Base-by-base conservation (phyloP, 1,140 invertebrate genomes). In the Zophobas morio region DNA sequence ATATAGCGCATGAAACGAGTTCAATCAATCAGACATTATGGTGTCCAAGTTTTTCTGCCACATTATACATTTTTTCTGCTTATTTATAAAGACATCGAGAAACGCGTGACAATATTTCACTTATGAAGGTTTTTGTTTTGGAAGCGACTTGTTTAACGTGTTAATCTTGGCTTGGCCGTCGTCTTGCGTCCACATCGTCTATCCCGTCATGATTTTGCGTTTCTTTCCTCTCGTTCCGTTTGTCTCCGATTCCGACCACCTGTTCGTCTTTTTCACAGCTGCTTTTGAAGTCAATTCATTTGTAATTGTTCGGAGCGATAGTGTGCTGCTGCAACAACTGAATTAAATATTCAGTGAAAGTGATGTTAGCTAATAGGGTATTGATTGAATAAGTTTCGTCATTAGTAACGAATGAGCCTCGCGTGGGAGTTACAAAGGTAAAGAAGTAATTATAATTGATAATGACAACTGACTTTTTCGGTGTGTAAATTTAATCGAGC, bases 31-130 rank as follows among this genome's bases (percentile, higher is more conserved):
- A 78, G 73, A 70, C 71, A 74, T 74, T 40, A 42, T 32, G 46
- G 35, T 74, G 54, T 34, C 42, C 34, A 60, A 36, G 71, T 73
- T 73, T 73, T 63, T 51, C 20, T 39, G n/a, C 32, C 2, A 54
- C 57, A 46, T 66, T 63, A 37, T 60, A 36, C 33, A 72, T 42
- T 60, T 56, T 75, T 75, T 75, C 47, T 34, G 3, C 51, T 78
- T 54, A 71, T 75, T 75, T 63, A 75, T 75, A 60, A 71, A 75
- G 77, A 75, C 73, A 73, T 77, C 76, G 60, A 77, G 54, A 72
- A 37, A 70, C 75, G 77, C 77, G 77, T 78, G 77, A 78, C 73
- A 75, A 78, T 78, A 78, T 78, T 78, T 70, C 77, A 78, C 73
- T 78, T 78, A 78, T 78, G 76, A 77, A 39, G 54, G 37, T 78